Conservation (phyloP, 2,113 vertebrate species). For the Brachirus orientalis region DNA sequence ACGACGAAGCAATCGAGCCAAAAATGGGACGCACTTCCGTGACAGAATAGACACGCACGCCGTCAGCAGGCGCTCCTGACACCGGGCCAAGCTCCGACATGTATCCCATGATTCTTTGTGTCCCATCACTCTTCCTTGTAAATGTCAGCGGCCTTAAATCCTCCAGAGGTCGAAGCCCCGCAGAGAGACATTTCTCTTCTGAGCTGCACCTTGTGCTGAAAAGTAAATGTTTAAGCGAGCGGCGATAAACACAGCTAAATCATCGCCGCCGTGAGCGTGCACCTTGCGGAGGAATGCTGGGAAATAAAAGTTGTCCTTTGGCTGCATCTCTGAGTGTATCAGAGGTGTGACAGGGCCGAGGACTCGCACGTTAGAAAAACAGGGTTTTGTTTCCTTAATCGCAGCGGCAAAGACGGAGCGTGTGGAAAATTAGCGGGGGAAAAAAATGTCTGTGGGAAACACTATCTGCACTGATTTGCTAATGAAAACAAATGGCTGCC, state of each 20-base stretch:
- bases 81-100: neutral
- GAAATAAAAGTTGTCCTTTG: conserved; percentile 62
- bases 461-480: conserved; percentile 43
- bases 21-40: conserved; percentile 19
- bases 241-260: conserved; percentile 76
- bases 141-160: conserved; percentile 63
- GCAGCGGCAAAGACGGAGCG: too few species aligned
- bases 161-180: conserved; percentile 46
- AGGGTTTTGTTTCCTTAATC: too few species aligned
- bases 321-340: conserved; percentile 35
- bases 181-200: conserved; percentile 58
- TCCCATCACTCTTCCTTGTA: conserved; percentile 53
- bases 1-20: neutral
- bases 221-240: conserved; percentile 80
- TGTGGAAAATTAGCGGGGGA: neutral
- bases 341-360: conserved; percentile 34
- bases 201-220: conserved; percentile 73
- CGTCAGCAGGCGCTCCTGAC: neutral
- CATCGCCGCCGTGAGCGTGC: conserved; percentile 36
- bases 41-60: neutral
- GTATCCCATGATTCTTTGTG: conserved; percentile 39
- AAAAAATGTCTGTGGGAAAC: conserved; percentile 54
- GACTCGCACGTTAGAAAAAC: neutral
- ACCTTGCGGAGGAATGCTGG: conserved; percentile 73
- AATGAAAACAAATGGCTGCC: conserved; percentile 51